Percentiles rank a stretch among this genome's conserved stretches.
These are phyloP conservation scores for Acanthopagrus latus DNA, from an alignment of 2,797 vertebrate species.

Conservation along the genomic window DNA sequence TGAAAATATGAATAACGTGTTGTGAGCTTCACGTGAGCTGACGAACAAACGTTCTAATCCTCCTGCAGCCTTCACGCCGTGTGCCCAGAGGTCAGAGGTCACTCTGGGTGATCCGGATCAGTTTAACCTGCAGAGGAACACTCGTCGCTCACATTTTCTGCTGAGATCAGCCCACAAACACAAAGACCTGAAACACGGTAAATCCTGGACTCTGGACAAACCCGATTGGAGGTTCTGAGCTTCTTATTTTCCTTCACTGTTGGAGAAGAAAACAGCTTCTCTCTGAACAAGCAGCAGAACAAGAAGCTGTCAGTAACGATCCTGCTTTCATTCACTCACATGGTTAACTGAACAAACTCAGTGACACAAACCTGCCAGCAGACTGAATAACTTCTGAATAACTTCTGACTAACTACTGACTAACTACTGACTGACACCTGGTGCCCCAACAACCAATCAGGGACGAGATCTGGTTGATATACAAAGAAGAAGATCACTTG, in stretches of 20 bases:
- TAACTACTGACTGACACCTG: too few relatives aligned
- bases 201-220: constrained; percentile 28
- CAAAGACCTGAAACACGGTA: constrained; percentile 30
- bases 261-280: constrained; percentile 2
- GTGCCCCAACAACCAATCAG: too few relatives aligned
- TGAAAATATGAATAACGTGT: background rate
- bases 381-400: too few relatives aligned
- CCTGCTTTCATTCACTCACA: too few relatives aligned
- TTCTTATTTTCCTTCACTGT: background rate
- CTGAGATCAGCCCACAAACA: constrained; percentile 21
- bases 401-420: too few relatives aligned
- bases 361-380: too few relatives aligned
- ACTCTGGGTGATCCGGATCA: constrained; percentile 32
- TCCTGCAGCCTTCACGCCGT: background rate
- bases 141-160: constrained; percentile 20
- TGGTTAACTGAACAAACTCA: too few relatives aligned
- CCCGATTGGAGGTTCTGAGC: constrained; percentile 17
- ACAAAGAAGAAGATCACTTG: too few relatives aligned
- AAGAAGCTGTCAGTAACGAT: too few relatives aligned
- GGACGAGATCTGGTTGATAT: too few relatives aligned
- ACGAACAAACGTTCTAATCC: constrained; percentile 27
- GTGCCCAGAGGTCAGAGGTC: constrained; percentile 43
- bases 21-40: constrained; percentile 20
- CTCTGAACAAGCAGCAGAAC: background rate
- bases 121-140: background rate